Conservation (phyloP, 2,888 invertebrate genomes). For the Lasiommata megera region DNA sequence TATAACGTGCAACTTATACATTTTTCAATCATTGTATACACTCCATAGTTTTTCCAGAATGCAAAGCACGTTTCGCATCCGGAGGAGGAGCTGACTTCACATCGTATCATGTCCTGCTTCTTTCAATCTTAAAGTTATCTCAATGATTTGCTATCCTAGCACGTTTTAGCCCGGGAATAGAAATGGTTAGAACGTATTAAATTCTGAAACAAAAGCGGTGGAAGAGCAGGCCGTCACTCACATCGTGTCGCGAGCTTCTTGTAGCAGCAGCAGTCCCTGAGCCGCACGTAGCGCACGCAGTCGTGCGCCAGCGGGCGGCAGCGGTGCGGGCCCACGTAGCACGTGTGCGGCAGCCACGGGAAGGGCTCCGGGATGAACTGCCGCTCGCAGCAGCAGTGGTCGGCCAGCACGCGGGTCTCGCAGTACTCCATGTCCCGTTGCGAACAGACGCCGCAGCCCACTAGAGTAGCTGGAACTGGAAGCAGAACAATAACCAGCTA, state of each 20-base stretch:
- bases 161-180: no score
- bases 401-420: conserved; percentile 77
- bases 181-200: no score
- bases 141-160: no score
- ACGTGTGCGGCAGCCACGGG: conserved; percentile 85
- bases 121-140: no score
- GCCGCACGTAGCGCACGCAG: conserved; percentile 81
- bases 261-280: conserved; percentile 85
- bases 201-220: no score
- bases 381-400: conserved; percentile 80
- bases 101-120: no score
- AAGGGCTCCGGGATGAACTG: conserved; percentile 83
- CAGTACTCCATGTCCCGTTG: conserved; percentile 83
- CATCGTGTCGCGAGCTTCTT: conserved; percentile 81
- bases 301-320: conserved; percentile 82
- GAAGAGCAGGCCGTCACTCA: conserved; percentile 63
- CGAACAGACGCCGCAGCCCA: conserved; percentile 84
- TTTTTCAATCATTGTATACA: no score
- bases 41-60: no score
- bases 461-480: conserved; percentile 50
- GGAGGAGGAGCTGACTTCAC: no score
- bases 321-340: conserved; percentile 82
- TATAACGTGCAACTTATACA: no score
- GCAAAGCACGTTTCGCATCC: no score
- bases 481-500: not conserved